Evolutionary conservation across 2,888 invertebrate genomes (phyloP).

Genomic region (Zele albiditarsus): DNA sequence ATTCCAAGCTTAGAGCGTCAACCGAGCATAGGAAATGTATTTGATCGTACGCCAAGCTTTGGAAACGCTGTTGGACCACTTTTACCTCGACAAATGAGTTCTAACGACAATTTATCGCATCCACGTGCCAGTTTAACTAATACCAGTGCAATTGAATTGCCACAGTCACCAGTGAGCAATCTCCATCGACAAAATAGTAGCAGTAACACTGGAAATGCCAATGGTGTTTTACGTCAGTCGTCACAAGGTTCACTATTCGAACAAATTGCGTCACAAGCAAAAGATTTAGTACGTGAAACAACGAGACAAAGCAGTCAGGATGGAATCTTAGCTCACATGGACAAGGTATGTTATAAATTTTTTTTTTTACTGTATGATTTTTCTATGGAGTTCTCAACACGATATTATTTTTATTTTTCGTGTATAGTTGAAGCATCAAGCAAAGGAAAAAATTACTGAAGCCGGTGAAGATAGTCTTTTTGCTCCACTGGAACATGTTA

Average conservation of each 20-base stretch:
- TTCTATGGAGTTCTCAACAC: background rate
- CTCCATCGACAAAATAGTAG: constrained; percentile 59
- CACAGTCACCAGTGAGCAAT: constrained; percentile 27
- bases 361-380: background rate
- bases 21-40: constrained; percentile 77
- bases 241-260: constrained; percentile 91
- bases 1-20: constrained; percentile 76
- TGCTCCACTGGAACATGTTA: constrained; percentile 88
- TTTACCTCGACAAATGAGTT: constrained; percentile 61
- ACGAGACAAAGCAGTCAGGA: constrained; percentile 93
- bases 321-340: constrained; percentile 90
- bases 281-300: constrained; percentile 90
- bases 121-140: constrained; percentile 48
- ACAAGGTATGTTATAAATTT: constrained; percentile 79
- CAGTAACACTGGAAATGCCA: constrained; percentile 54
- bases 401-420: constrained; percentile 41
- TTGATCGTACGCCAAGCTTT: constrained; percentile 80
- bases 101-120: constrained; percentile 51
- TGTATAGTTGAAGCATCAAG: constrained; percentile 77
- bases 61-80: constrained; percentile 72
- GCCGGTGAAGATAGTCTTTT: constrained; percentile 84
- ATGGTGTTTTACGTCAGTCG: constrained; percentile 79
- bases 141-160: constrained; percentile 49
- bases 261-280: constrained; percentile 90
- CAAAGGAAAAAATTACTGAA: constrained; percentile 78